Base-by-base conservation (phyloP, 2,888 invertebrate species). In the Andrena minutula region DNA sequence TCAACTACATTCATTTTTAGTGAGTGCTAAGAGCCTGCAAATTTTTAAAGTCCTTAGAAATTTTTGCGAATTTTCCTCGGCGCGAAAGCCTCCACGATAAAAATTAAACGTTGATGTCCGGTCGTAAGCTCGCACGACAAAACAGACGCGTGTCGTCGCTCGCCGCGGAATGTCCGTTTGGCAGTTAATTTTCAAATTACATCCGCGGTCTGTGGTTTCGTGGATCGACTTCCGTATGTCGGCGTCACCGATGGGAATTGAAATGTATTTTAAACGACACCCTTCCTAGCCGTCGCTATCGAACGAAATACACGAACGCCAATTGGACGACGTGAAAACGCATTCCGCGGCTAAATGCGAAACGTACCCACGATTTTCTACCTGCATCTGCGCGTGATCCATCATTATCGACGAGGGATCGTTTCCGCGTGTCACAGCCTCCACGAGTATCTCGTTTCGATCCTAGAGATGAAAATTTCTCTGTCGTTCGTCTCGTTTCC, bases 181-280 rank as follows among this genome's bases (percentile, higher is more conserved):
- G 51, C 56, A 64, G 71, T 75, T 23, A 51, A 80, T 66, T 69
- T 26, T 65, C 71, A 47, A 82, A 72, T 71, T 66, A 60, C 49
- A 53, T 32, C 26, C 76, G 49, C 64, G n/a, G 66, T 58, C 49
- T 28, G 82, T 47, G 75, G 71, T 70, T 68, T 71, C 66, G 63
- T 12, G 65, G n/a, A 56, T 51, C 49, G 63, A 28, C 71, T 79
- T 64, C 66, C 71, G 75, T 30, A 26, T 66, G 65, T 30, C 61
- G 65, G 65, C 65, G 35, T 10, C 64, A 30, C n/a, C 58, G 56
- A 75, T 75, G 51, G 30, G 51, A 71, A 75, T 82, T 78, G 30
- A 68, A 72, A 71, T 79, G 58, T 41, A 28, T 49, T 49, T 64
- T 75, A 12, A 41, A 28, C 20, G 32, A 30, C 41, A 49, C 10